These are phyloP conservation scores for Ctenopoma kingsleyae DNA, from an alignment of 2,797 vertebrate species.

Conservation along the genomic window DNA sequence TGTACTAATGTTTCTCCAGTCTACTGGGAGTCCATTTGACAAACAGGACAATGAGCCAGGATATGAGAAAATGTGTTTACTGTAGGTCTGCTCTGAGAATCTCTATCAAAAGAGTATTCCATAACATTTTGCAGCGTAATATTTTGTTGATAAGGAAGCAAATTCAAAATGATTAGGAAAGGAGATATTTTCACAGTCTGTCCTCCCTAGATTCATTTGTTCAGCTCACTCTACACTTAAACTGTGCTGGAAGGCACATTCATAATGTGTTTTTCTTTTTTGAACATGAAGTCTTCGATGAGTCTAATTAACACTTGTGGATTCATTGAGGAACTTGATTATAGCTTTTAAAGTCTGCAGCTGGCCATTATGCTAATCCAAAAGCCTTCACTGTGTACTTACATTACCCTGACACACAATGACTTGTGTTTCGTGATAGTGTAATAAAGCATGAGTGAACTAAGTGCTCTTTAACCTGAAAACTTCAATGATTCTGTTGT, in stretches of 20 bases:
- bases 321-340: slow-evolving; percentile 66
- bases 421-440: slow-evolving; percentile 33
- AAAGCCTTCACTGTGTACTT: slow-evolving; percentile 48
- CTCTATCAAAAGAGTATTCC: slow-evolving; percentile 26
- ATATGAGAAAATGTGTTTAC: slow-evolving; percentile 38
- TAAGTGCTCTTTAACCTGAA: slow-evolving; percentile 36
- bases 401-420: slow-evolving; percentile 33
- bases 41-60: slow-evolving; percentile 50
- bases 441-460: slow-evolving; percentile 29
- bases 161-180: slow-evolving; percentile 5
- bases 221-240: slow-evolving; percentile 19
- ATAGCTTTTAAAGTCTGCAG: slow-evolving; percentile 63
- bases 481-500: slow-evolving; percentile 15
- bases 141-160: slow-evolving; percentile 24
- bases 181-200: neutral
- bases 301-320: slow-evolving; percentile 63
- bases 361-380: slow-evolving; percentile 66
- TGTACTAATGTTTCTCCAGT: slow-evolving; percentile 42
- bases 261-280: slow-evolving; percentile 43
- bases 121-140: slow-evolving; percentile 26
- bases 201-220: slow-evolving; percentile 25
- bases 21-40: slow-evolving; percentile 45
- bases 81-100: slow-evolving; percentile 23
- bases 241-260: slow-evolving; percentile 21
- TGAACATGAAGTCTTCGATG: slow-evolving; percentile 18